Evolutionary conservation across 2,113 vertebrate species (phyloP).

Genomic region (Embiotoca jacksoni): DNA sequence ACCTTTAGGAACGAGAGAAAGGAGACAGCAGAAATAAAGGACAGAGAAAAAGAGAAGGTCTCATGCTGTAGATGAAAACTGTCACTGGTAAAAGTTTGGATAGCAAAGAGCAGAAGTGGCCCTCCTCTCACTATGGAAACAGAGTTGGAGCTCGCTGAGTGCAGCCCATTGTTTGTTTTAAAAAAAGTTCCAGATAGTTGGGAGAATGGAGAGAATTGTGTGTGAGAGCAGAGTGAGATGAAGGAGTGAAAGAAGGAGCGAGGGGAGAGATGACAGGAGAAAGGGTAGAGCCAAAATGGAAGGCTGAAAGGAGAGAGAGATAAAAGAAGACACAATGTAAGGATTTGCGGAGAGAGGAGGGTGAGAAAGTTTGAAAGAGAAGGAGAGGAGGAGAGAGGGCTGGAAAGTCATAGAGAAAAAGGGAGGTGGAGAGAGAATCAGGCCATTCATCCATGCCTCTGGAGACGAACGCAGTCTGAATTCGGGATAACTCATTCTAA

Average conservation of each 20-base stretch:
- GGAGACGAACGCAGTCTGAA: constrained; percentile 80
- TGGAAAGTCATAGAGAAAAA: constrained; percentile 67
- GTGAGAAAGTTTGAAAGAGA: constrained; percentile 67
- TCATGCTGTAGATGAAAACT: constrained; percentile 24
- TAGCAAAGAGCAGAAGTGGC: constrained; percentile 44
- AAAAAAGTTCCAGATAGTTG: constrained; percentile 47
- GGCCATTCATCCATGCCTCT: constrained; percentile 81
- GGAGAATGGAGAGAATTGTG: constrained; percentile 53
- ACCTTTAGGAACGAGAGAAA: constrained; percentile 2
- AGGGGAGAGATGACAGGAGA: constrained; percentile 38
- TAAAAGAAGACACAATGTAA: constrained; percentile 46
- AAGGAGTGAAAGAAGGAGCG: constrained; percentile 43
- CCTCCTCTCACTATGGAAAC: constrained; percentile 72
- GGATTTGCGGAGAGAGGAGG: constrained; percentile 52
- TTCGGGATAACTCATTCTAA: constrained; percentile 81
- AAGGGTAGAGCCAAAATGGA: constrained; percentile 40
- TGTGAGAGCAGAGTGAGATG: constrained; percentile 44
- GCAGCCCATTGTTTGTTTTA: constrained; percentile 39
- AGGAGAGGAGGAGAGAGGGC: constrained; percentile 33
- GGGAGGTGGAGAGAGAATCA: constrained; percentile 75
- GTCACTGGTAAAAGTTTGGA: constrained; percentile 35
- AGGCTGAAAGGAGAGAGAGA: constrained; percentile 6
- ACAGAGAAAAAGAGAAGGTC: constrained; percentile 16
- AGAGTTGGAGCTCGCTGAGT: constrained; percentile 49
- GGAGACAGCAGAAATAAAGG: constrained; percentile 7